Conservation (phyloP, 2,888 invertebrate species). For the Drosophila merina region DNA sequence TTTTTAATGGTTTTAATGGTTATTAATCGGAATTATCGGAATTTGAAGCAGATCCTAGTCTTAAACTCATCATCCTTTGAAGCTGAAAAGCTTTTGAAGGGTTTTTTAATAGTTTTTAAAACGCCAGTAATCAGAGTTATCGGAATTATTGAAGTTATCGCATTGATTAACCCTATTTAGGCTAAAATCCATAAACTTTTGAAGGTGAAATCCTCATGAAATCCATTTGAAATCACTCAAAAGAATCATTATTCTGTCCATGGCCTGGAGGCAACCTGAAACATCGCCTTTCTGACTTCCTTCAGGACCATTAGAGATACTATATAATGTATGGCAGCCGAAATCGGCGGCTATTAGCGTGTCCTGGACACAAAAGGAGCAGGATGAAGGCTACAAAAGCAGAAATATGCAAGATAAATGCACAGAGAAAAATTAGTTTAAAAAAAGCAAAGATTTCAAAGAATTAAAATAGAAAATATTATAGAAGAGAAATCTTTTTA, state of each 20-base stretch:
- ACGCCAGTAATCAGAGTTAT: too few relatives aligned
- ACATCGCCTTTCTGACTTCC: not conserved
- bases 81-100: not conserved
- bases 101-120: too few relatives aligned
- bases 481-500: not conserved
- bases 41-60: too few relatives aligned
- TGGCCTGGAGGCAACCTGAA: not conserved
- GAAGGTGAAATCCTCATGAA: not conserved
- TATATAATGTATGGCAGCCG: slow-evolving; percentile 8
- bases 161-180: too few relatives aligned
- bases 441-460: too few relatives aligned
- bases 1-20: too few relatives aligned
- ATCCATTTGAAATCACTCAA: not conserved
- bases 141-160: too few relatives aligned
- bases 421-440: not conserved
- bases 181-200: not conserved
- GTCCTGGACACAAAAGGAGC: slow-evolving; percentile 9
- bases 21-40: too few relatives aligned
- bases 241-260: not conserved
- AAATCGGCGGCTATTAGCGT: slow-evolving; percentile 24
- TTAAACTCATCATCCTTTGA: not conserved
- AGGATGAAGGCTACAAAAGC: not conserved
- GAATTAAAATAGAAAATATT: too few relatives aligned
- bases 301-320: slow-evolving; percentile 3
- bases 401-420: not conserved